Base-by-base conservation (phyloP, 2,888 invertebrate genomes). In the Stenotaenia linearis region DNA sequence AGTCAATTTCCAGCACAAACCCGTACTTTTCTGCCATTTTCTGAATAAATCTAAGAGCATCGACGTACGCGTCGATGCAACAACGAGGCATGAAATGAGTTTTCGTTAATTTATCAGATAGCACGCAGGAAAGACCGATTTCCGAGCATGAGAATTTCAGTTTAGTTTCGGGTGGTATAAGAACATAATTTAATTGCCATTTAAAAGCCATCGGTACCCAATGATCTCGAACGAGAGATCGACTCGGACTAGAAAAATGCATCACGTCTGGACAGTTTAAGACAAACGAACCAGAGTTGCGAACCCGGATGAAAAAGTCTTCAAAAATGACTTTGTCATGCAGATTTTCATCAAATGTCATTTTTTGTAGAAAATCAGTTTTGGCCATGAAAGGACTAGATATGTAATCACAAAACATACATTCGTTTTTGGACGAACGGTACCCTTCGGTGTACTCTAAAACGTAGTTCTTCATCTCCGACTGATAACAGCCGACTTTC, bases 231-330 rank as follows among this genome's bases (percentile, higher is more conserved):
- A 7, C 6, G 10, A 10, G 3, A 4, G 23, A 25, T 23, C 10
- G 2, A 21, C 23, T 21, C 12, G 37, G 28, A 78, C 61, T 75
- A 0, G 77, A 81, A 79, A 84, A 83, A 80, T 84, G 84, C 85
- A 85, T 84, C 6, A 84, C 82, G 81, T 85, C 85, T 0, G 85
- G 85, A 81, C 85, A 85, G 15, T 82, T 82, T 30, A 84, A 79
- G 5, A 80, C 81, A 50, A 84, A 82, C 3, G 79, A 40, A 10
- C 82, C 35, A 12, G 81, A 28, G 45, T 37, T 77, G 12, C 81
- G 82, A n/a, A 84, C 35, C 18, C 81, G 80, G 25, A 85, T 80
- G 80, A 85, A 85, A 82, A 84, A 85, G 75, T 85, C 85, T 61
- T 84, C 83, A 79, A 83, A 84, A 7, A 84, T 45, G 1, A 83